These are phyloP conservation scores for Eristalis tenax DNA, from an alignment of 2,888 invertebrate species.

Conservation along the genomic window DNA sequence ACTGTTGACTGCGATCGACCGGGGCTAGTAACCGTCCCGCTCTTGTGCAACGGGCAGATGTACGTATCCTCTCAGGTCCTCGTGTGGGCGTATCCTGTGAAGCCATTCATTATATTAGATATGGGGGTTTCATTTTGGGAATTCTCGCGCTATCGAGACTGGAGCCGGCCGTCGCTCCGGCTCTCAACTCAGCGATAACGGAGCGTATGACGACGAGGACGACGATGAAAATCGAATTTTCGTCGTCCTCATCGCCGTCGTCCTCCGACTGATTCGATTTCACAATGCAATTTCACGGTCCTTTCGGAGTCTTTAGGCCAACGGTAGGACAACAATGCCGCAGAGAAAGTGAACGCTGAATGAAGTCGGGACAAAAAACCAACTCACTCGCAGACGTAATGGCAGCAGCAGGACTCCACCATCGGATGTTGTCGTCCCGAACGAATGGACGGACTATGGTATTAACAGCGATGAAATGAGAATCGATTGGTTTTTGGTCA, in stretches of 20 bases:
- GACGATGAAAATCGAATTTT: slow-evolving; percentile 79
- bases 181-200: background rate
- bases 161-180: background rate
- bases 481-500: slow-evolving; percentile 54
- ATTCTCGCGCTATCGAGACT: slow-evolving; percentile 62
- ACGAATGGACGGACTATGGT: background rate
- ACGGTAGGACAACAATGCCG: slow-evolving; percentile 59
- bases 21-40: slow-evolving; percentile 28
- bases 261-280: slow-evolving; percentile 80
- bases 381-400: background rate
- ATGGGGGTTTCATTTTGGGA: slow-evolving; percentile 64
- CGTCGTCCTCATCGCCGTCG: slow-evolving; percentile 74
- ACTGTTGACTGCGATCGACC: slow-evolving; percentile 15
- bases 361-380: slow-evolving; percentile 2
- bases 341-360: slow-evolving; percentile 56
- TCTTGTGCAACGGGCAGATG: slow-evolving; percentile 38
- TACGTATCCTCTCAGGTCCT: background rate
- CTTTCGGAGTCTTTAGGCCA: slow-evolving; percentile 66
- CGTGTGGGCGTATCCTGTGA: slow-evolving; percentile 35
- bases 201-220: slow-evolving; percentile 16
- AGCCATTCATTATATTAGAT: slow-evolving; percentile 62
- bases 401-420: background rate
- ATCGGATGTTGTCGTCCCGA: background rate
- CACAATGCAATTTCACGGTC: slow-evolving; percentile 81
- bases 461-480: slow-evolving; percentile 52